Evolutionary conservation across 2,797 vertebrate species (phyloP).

Genomic region (Bradypodion pumilum): DNA sequence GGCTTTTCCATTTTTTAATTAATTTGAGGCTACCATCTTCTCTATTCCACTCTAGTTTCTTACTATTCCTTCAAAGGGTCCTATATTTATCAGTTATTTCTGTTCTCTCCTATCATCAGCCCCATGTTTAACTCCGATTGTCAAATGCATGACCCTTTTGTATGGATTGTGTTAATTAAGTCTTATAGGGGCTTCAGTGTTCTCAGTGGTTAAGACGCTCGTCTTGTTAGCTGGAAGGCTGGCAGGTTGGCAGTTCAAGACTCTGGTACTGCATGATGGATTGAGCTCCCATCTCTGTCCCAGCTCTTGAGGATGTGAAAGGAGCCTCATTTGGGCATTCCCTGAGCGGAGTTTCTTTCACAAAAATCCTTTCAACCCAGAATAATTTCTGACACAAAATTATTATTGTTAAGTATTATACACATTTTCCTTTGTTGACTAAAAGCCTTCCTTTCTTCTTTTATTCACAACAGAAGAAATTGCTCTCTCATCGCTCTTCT

Average conservation of each 20-base stretch:
- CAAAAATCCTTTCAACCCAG: no score
- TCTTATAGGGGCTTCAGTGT: no score
- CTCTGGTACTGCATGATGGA: no score
- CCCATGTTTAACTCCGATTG: constrained; percentile 40
- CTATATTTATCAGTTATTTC: background rate
- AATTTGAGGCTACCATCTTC: constrained; percentile 31
- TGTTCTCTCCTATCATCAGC: background rate
- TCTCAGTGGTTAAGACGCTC: no score
- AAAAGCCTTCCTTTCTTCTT: constrained; percentile 41
- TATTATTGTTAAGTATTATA: no score
- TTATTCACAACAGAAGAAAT: background rate
- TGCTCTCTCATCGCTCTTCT: constrained; percentile 38
- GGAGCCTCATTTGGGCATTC: no score
- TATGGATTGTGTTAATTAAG: constrained; percentile 41
- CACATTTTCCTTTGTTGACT: constrained; percentile 46
- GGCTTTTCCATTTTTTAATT: constrained; percentile 34
- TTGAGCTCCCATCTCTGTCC: no score
- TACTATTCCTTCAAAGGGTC: background rate
- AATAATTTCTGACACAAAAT: no score
- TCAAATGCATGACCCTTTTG: constrained; percentile 56
- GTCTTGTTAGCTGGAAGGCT: no score
- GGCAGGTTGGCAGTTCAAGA: no score
- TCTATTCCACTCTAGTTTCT: background rate
- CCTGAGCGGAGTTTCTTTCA: no score
- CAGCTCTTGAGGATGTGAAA: no score